A percentile compares a stretch with the other conserved stretches of the same genome.
These are phyloP conservation scores for Junco hyemalis DNA, from an alignment of 2,113 vertebrate species.

Conservation along the genomic window DNA sequence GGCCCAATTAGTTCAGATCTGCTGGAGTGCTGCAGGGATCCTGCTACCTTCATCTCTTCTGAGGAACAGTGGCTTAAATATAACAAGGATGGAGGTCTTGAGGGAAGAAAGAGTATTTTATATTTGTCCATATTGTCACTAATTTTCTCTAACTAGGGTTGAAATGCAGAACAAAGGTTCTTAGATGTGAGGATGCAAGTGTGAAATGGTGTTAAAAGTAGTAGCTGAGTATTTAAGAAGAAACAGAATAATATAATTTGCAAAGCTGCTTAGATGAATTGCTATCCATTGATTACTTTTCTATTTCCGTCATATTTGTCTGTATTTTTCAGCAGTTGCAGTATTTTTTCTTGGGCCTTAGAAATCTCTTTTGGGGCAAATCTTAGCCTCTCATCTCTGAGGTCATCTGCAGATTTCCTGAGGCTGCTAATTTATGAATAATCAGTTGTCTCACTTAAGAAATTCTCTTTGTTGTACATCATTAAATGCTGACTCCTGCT, in stretches of 20 bases:
- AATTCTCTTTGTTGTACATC: constrained; percentile 51
- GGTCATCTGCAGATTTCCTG: background rate
- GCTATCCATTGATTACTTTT: background rate
- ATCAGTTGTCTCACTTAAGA: constrained; percentile 14
- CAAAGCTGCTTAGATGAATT: background rate
- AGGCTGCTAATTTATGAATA: constrained; percentile 4
- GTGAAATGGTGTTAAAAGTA: background rate
- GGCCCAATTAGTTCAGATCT: background rate
- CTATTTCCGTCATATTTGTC: background rate
- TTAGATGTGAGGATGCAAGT: background rate
- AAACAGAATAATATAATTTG: background rate
- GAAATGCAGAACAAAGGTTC: background rate
- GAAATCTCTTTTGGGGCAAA: background rate
- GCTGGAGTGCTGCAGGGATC: background rate
- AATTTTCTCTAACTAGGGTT: background rate
- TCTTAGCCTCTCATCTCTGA: background rate
- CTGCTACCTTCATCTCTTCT: background rate
- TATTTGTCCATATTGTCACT: background rate
- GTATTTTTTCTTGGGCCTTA: background rate
- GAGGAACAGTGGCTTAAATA: background rate
- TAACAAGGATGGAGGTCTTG: background rate
- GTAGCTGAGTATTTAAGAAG: background rate
- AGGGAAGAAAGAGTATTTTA: background rate
- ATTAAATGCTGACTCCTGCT: constrained; percentile 50
- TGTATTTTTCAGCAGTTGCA: background rate